Evolutionary conservation across 2,113 vertebrate genomes (phyloP).

Genomic region (Megaceryle torquata): DNA sequence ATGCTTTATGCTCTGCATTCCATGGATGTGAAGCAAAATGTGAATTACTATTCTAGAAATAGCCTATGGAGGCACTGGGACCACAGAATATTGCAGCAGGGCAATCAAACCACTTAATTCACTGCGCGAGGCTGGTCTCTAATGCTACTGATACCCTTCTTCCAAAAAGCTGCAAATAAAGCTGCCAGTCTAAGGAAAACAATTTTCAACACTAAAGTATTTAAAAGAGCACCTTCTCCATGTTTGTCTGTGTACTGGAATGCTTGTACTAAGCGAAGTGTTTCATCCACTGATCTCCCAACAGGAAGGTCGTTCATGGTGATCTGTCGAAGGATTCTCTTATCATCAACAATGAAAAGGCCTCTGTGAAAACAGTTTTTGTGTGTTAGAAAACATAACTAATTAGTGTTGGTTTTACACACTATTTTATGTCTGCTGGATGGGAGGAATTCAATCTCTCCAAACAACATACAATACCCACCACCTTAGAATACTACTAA

Average conservation of each 20-base stretch:
- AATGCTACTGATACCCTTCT: neutral
- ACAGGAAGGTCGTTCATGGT: constrained; percentile 98
- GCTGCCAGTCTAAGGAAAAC: neutral
- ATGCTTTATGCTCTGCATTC: neutral
- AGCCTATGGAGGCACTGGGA: neutral
- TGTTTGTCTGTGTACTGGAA: constrained; percentile 97
- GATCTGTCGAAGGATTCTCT: constrained; percentile 91
- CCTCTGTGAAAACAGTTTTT: constrained; percentile 75
- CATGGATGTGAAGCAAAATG: neutral
- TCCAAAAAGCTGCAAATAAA: neutral
- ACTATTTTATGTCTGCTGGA: neutral
- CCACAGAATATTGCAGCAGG: neutral
- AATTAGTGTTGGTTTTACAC: neutral
- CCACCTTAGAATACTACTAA: neutral
- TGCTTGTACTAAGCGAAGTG: constrained; percentile 91
- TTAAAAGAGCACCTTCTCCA: constrained; percentile 85
- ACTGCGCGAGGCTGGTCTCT: neutral
- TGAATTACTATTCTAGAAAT: neutral
- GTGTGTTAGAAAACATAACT: neutral
- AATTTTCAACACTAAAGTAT: neutral
- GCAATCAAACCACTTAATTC: neutral
- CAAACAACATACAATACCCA: neutral
- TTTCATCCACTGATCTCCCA: constrained; percentile 95
- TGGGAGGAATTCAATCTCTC: neutral
- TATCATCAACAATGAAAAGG: constrained; percentile 94